Evolutionary conservation across 1,140 invertebrate genomes (phyloP), one percentile per base, ranked within the genome.

Genomic region (Cydia splendana): DNA sequence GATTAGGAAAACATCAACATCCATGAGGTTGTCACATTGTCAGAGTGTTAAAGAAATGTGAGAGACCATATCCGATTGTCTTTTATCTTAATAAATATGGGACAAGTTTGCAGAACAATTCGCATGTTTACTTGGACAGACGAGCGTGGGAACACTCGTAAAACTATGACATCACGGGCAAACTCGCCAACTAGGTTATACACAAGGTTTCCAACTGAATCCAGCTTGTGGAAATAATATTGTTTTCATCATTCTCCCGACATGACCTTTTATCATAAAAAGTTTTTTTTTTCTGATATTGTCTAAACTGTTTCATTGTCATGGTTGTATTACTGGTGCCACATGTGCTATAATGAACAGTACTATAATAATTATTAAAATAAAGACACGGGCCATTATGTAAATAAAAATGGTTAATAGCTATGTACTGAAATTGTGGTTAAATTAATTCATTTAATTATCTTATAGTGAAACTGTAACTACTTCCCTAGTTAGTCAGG

Each of bases 111-210:
- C 57, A 34, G 65, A 69, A 69, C 15, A 38, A 69, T 69, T 69
- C 30, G 65, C 24, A 38, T n/a, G 13, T 65, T 65, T 65, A 65
- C 28, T 28, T 13, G 15, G n/a, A 38, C 30, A 38, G 65, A 30
- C 13, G 4, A 69, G 65, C 65, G 65, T 69, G 65, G 65, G 65
- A 69, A 34, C 65, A 38, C 65, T 30, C 65, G 30, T 69, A 38
- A 69, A 34, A 62, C 53, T 30, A 30, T 69, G 65, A 69, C 65
- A 18, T 69, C 65, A 69, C 30, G 15, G 28, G 12, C 65, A 20
- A 38, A 38, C 18, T 30, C 30, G 65, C 65, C 65, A 69, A 69
- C 13, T 69, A 24, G 65, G 65, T 69, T 38, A 38, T 6, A 69
- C 12, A 2, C 30, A 69, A 69, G n/a, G 24, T 62, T 62, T 24